Base-by-base conservation (phyloP, 2,113 vertebrate genomes). In the Bufo bufo region DNA sequence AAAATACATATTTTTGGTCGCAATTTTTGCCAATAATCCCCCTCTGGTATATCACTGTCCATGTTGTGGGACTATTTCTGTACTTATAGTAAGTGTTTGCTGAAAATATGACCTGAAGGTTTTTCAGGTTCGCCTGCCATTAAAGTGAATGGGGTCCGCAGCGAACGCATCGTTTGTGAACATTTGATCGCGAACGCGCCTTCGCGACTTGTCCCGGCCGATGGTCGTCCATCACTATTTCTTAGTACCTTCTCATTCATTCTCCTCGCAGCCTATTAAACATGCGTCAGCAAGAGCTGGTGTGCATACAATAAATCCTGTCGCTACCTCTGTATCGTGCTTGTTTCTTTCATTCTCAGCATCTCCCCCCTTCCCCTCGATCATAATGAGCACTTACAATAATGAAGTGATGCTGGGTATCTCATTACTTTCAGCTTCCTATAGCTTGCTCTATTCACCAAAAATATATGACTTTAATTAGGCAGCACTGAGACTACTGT, bases 391-490 rank as follows among this genome's bases (percentile, higher is more conserved):
- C 52, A 72, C 52, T 84, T 72, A 72, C 58, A 84, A 83, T 83
- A 83, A 84, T 56, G 82, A 33, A 84, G 50, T 72, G 66, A 84
- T 84, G 82, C 82, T 72, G 82, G 66, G 58, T 72, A 84, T 54
- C 82, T 84, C 82, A 84, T 84, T 72, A 84, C 63, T 72, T 54
- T 50, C 82, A 84, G 82, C 52, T 43, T 47, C 82, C 82, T 84
- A 72, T 72, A 74, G 82, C 52, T 56, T 13, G 45, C 52, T 72
- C 82, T 56, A 56, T 72, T 71, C 66, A 72, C 49, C 52, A 58
- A 84, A 23, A 84, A 54, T 72, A 52, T 83, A 84, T 84, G 50
- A 72, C 65, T 84, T 84, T 84, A 84, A 84, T 84, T 84, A 72
- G 66, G 23, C 47, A 17, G n/a, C 11, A 66, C 66, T 20, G 19